A percentile compares a stretch with the other conserved stretches of the same genome.
Conservation (phyloP, 2,888 invertebrate species). For the Yponomeuta sedellus region DNA sequence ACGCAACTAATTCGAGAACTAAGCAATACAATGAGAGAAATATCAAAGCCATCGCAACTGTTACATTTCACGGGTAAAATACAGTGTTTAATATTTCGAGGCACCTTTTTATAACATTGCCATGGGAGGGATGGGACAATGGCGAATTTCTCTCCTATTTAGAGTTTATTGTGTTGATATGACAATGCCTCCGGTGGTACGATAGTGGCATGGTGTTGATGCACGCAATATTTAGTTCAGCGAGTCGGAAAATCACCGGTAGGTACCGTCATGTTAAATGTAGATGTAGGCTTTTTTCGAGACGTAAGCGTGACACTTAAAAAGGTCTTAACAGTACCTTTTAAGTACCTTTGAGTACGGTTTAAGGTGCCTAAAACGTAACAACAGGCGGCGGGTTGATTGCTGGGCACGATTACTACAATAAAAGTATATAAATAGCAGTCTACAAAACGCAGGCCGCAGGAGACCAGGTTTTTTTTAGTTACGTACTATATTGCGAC, state of each 20-base stretch:
- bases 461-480: no score
- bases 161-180: constrained; percentile 19
- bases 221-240: neutral
- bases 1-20: neutral
- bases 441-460: no score
- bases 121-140: constrained; percentile 11
- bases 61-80: neutral
- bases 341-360: no score
- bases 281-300: no score
- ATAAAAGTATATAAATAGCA: no score
- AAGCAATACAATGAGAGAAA: neutral
- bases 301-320: no score
- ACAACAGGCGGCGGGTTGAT: no score
- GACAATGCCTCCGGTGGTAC: constrained; percentile 19
- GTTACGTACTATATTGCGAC: no score
- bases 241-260: neutral
- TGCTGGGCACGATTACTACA: no score
- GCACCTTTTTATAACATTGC: neutral
- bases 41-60: neutral
- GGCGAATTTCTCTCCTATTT: constrained; percentile 20
- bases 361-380: no score
- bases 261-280: neutral
- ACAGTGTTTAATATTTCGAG: neutral
- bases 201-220: neutral
- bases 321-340: no score